Evolutionary conservation across 2,797 vertebrate genomes (phyloP), one percentile per base, ranked within the genome.

Genomic region (Eulemur mongoz): DNA sequence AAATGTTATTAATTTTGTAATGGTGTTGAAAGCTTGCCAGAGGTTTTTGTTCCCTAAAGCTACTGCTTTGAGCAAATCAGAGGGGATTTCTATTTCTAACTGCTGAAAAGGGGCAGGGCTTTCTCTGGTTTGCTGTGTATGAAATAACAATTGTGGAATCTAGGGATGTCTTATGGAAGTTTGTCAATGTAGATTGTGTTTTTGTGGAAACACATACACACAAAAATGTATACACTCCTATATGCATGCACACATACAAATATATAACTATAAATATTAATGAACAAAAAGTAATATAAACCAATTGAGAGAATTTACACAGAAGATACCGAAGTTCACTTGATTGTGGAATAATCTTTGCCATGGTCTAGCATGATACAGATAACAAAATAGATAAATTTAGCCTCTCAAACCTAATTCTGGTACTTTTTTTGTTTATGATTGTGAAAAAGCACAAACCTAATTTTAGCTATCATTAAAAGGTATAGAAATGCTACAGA

Each of bases 1-100:
- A 80, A 97, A 93, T 92, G 61, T 92, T 93, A 93, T 90, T 97
- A 97, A 93, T 96, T 95, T 84, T 95, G 11, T 84, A 92, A 87
- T 85, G 52, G 45, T 75, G 4, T 45, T 86, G 70, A 93, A 96
- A 93, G 38, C 85, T 84, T 95, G 93, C 89, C 73, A 91, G 76
- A 91, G 65, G 7, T 70, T 93, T 96, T 91, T 96, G 75, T 94
- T 97, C 43, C 54, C 35, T 92, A 94, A 97, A 95, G 89, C 85
- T 93, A 89, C 61, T 79, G 38, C 80, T 84, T 93, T 95, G 87
- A 94, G 59, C 27, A 94, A 96, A 63, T 94, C 38, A 91, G 78
- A 93, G 23, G 52, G 59, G 27, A 89, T 93, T 97, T 95, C 43
- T 84, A 83, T 93, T 97, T 91, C 11, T 48, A 83, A 81, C 70